These are phyloP conservation scores for Andrena marginata DNA, from an alignment of 2,888 invertebrate species.

Conservation along the genomic window DNA sequence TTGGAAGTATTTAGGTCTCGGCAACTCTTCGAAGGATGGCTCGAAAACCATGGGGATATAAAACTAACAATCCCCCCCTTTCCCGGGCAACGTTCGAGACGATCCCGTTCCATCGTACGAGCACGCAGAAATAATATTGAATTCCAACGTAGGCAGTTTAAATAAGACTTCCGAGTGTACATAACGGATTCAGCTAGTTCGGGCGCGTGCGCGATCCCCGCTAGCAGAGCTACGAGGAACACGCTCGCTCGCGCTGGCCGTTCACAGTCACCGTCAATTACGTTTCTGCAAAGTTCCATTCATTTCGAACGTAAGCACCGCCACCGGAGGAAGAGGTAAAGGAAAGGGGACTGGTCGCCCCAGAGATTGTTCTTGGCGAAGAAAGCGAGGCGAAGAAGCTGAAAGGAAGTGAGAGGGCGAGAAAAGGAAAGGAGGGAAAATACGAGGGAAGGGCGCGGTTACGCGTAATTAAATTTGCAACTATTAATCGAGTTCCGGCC, in stretches of 20 bases:
- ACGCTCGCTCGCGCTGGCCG: not conserved
- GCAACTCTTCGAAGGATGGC: constrained; percentile 18
- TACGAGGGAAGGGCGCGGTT: constrained; percentile 49
- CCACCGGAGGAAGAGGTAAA: constrained; percentile 3
- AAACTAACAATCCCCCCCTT: constrained; percentile 38
- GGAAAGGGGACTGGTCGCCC: not conserved
- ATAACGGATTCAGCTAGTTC: not conserved
- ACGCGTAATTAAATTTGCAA: constrained; percentile 78
- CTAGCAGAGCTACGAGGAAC: not conserved
- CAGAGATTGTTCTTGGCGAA: constrained; percentile 30
- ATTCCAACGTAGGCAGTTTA: not conserved
- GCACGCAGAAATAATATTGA: constrained; percentile 16
- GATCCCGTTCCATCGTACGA: not conserved
- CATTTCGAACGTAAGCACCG: constrained; percentile 42
- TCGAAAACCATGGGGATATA: constrained; percentile 31
- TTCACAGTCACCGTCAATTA: constrained; percentile 51
- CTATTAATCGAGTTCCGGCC: constrained; percentile 75
- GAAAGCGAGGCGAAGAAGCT: not conserved
- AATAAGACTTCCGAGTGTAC: not conserved
- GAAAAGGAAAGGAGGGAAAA: not conserved
- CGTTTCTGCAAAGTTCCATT: constrained; percentile 44
- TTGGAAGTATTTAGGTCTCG: constrained; percentile 45
- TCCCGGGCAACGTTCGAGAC: not conserved
- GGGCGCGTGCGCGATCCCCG: not conserved
- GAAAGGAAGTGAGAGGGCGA: not conserved